phyloP scores from a whole-genome alignment of 2,113 vertebrate species.

The Mohoua ochrocephala region DNA sequence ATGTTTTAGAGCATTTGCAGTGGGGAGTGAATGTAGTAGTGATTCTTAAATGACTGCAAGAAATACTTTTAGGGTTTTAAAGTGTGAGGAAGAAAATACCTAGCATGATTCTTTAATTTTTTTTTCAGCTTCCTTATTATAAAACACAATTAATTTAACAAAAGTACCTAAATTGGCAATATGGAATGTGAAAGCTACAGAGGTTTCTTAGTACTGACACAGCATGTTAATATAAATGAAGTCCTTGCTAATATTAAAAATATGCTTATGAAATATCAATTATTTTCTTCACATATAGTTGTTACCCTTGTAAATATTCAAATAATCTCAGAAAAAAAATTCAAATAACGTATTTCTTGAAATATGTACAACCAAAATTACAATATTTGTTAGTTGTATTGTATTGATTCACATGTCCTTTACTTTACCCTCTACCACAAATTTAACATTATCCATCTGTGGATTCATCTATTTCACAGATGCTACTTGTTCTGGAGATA shows the following conservation, averaged over 20 bases:
- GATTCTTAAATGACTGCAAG: not conserved
- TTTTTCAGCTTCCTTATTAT: not conserved
- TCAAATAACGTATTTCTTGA: not conserved
- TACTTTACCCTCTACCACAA: not conserved
- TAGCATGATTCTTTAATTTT: not conserved
- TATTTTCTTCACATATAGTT: not conserved
- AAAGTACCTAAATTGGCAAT: not conserved
- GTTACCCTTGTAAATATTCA: not conserved
- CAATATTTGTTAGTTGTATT: not conserved
- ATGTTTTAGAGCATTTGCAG: slow-evolving; percentile 3
- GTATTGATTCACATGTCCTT: not conserved
- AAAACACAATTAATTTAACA: not conserved
- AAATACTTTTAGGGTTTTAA: not conserved
- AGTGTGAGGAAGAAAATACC: not conserved
- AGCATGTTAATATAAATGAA: not conserved
- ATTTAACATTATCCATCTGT: not conserved
- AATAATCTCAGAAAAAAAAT: not conserved
- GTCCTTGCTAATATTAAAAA: not conserved
- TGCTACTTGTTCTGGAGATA: not conserved
- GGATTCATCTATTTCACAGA: not conserved
- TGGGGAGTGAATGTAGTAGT: not conserved
- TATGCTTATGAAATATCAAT: not conserved
- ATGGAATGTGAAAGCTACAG: not conserved
- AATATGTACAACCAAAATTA: not conserved
- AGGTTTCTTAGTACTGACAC: not conserved